Evolutionary conservation across 2,888 invertebrate genomes (phyloP).

Genomic region (Corbicula japonica): DNA sequence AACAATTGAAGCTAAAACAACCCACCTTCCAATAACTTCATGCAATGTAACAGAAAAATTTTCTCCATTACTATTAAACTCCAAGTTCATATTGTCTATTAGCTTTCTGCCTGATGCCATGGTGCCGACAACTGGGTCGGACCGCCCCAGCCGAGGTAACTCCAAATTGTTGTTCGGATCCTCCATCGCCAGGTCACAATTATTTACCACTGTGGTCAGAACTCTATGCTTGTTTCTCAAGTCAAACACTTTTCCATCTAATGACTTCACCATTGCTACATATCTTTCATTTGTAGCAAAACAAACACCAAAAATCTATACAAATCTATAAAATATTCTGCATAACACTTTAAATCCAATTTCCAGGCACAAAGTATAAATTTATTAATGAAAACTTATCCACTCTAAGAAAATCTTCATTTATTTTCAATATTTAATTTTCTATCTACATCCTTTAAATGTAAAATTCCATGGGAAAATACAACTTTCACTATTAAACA

Average conservation of each 20-base stretch:
- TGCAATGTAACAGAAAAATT: slow-evolving; percentile 29
- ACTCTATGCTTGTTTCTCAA: not conserved
- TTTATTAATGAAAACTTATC: no score
- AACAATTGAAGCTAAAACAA: no score
- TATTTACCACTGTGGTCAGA: not conserved
- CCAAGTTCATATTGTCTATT: slow-evolving; percentile 36
- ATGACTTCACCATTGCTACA: slow-evolving; percentile 27
- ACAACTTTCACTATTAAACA: no score
- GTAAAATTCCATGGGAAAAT: no score
- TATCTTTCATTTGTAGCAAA: not conserved
- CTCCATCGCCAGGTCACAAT: no score
- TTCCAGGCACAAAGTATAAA: no score
- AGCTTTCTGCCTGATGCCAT: not conserved
- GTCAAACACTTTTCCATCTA: slow-evolving; percentile 7
- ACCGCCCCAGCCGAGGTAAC: slow-evolving; percentile 5
- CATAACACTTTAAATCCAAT: no score
- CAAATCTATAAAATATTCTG: no score
- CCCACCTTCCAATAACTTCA: slow-evolving; percentile 49
- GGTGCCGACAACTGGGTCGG: slow-evolving; percentile 5
- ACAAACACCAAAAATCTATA: no score
- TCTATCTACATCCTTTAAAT: no score
- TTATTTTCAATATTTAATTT: no score
- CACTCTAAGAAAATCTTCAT: no score
- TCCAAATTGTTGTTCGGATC: slow-evolving; percentile 30
- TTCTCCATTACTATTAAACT: slow-evolving; percentile 32